Percentiles rank a stretch among this genome's conserved stretches.
phyloP scores from a whole-genome alignment of 2,113 vertebrate species.

The Taurulus bubalis region DNA sequence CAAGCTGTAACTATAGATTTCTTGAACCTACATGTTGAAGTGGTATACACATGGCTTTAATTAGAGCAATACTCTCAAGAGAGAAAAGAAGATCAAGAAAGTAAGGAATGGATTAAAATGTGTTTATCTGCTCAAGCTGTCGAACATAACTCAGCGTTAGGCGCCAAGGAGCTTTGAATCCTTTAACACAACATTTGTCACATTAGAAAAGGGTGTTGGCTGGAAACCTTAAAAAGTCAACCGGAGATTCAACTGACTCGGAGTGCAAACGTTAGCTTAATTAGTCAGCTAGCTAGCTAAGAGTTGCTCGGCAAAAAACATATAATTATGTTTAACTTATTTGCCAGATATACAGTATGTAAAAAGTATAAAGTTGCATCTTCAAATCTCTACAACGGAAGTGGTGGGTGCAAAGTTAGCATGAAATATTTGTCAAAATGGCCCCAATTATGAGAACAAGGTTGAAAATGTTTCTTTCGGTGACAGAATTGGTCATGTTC shows the following conservation, averaged over 20 bases:
- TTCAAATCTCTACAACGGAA: background rate
- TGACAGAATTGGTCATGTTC: background rate
- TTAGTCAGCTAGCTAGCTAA: too few relatives aligned
- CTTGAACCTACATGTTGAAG: background rate
- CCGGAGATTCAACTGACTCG: background rate
- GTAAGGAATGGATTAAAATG: background rate
- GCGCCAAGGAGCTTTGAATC: background rate
- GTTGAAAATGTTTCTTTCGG: background rate
- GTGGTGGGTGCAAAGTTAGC: background rate
- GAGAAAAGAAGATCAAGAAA: background rate
- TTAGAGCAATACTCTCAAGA: background rate
- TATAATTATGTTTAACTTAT: background rate
- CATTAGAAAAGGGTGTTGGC: background rate
- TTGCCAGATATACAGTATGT: background rate
- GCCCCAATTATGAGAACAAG: background rate
- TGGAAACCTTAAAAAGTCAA: background rate
- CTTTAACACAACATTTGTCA: background rate
- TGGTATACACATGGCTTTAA: background rate
- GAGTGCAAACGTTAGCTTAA: background rate
- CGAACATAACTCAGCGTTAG: background rate
- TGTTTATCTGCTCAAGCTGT: background rate
- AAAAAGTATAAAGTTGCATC: background rate
- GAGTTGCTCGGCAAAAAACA: too few relatives aligned
- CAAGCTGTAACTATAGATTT: background rate
- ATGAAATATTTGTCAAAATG: background rate